Evolutionary conservation across 2,113 vertebrate species (phyloP).

Genomic region (Pygoscelis antarcticus): DNA sequence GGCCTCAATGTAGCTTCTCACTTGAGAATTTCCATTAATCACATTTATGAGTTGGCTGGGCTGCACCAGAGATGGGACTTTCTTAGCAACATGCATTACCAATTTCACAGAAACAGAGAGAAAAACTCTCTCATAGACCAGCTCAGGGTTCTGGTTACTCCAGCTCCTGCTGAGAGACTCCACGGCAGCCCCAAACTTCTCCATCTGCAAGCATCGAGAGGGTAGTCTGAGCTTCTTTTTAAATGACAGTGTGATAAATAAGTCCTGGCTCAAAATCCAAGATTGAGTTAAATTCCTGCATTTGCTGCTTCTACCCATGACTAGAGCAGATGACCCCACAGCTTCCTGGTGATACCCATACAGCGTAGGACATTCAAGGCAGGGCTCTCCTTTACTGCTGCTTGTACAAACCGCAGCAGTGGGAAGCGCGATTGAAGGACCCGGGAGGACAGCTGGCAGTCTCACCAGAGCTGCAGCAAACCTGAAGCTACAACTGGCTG

Average conservation of each 20-base stretch:
- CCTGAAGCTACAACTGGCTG: neutral
- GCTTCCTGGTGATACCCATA: neutral
- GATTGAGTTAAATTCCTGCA: neutral
- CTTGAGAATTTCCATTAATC: slow-evolving; percentile 33
- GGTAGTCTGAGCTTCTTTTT: neutral
- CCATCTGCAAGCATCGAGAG: neutral
- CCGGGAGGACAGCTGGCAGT: neutral
- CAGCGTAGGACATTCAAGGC: rapidly evolving
- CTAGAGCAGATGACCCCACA: neutral
- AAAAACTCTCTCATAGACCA: slow-evolving; percentile 52
- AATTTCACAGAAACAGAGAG: slow-evolving; percentile 58
- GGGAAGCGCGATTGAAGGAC: neutral
- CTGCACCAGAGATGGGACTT: neutral
- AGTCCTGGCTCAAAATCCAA: neutral
- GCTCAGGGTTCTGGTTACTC: slow-evolving; percentile 16
- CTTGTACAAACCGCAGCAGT: neutral
- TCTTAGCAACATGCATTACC: neutral
- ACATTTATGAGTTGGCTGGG: neutral
- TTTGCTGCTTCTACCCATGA: neutral
- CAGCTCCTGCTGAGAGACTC: slow-evolving; percentile 30
- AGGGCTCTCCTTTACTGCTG: neutral
- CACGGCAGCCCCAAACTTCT: slow-evolving; percentile 13
- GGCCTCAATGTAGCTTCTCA: slow-evolving; percentile 50
- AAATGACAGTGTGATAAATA: neutral
- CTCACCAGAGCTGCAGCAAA: neutral